Conservation (phyloP, 2,113 vertebrate species). For the Bubo bubo region DNA sequence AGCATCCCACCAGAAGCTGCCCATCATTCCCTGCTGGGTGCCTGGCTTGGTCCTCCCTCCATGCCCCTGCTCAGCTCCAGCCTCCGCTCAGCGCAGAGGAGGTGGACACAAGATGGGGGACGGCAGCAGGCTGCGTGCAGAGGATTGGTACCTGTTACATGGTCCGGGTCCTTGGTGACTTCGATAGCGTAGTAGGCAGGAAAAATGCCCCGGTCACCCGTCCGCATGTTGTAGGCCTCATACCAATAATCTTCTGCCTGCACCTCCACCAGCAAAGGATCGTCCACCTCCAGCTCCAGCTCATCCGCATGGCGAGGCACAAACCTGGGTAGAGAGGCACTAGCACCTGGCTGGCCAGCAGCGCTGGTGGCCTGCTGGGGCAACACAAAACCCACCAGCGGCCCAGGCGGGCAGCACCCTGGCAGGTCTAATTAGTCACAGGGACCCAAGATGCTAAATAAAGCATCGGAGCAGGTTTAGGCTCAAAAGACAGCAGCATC, state of each 20-base stretch:
- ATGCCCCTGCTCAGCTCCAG: neutral
- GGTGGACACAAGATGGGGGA: neutral
- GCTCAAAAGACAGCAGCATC: neutral
- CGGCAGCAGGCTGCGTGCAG: neutral
- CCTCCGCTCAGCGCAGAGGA: neutral
- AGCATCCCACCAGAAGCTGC: neutral
- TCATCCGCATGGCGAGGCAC: conserved; percentile 94
- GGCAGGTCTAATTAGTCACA: neutral
- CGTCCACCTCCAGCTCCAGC: conserved; percentile 93
- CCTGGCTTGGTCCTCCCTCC: neutral
- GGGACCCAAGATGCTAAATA: neutral
- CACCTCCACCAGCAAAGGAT: conserved; percentile 92
- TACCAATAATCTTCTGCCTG: conserved; percentile 98
- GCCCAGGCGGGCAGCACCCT: neutral
- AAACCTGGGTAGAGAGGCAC: conserved; percentile 78
- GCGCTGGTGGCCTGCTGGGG: neutral
- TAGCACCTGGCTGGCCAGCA: neutral
- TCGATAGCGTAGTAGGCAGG: conserved; percentile 95
- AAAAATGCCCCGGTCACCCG: conserved; percentile 88
- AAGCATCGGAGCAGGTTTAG: neutral
- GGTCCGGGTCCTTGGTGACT: conserved; percentile 88
- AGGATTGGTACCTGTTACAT: conserved; percentile 79
- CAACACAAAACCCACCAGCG: neutral
- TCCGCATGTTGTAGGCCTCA: conserved; percentile 97
- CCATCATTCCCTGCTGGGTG: fast-evolving